These are phyloP conservation scores for Anoplolepis gracilipes DNA, from an alignment of 1,140 invertebrate species.

Conservation along the genomic window DNA sequence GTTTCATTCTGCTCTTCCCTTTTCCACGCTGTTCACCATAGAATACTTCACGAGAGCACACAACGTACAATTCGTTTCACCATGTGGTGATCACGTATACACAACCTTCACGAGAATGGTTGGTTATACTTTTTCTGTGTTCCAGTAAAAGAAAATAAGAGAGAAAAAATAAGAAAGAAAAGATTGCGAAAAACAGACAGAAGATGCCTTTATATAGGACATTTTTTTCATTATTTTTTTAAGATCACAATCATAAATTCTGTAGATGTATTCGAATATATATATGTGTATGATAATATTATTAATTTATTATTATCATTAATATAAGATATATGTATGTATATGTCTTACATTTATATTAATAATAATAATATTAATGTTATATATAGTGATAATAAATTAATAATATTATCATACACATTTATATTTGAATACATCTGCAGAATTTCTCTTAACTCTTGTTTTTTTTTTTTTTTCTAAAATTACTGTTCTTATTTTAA, in stretches of 20 bases:
- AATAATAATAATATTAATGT: too few species aligned
- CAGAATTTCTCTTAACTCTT: not conserved
- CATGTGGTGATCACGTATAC: slow-evolving; percentile 34
- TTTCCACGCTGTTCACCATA: not conserved
- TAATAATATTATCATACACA: too few species aligned
- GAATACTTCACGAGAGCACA: not conserved
- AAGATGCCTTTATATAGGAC: not conserved
- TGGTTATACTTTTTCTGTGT: not conserved
- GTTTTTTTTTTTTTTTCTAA: too few species aligned
- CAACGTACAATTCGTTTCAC: slow-evolving; percentile 6
- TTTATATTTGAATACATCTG: not conserved
- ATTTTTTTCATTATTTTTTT: not conserved
- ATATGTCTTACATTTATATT: too few species aligned
- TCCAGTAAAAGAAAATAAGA: not conserved
- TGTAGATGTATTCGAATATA: too few species aligned
- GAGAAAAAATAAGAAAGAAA: too few species aligned
- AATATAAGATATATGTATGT: too few species aligned
- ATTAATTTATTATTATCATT: too few species aligned
- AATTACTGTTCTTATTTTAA: not conserved
- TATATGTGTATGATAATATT: too few species aligned
- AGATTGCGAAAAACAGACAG: not conserved
- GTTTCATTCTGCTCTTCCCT: not conserved
- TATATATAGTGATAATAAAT: too few species aligned
- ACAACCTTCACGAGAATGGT: not conserved
- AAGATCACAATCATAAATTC: too few species aligned